Base-by-base conservation (phyloP, 2,113 vertebrate genomes). In the Nothobranchius furzeri region DNA sequence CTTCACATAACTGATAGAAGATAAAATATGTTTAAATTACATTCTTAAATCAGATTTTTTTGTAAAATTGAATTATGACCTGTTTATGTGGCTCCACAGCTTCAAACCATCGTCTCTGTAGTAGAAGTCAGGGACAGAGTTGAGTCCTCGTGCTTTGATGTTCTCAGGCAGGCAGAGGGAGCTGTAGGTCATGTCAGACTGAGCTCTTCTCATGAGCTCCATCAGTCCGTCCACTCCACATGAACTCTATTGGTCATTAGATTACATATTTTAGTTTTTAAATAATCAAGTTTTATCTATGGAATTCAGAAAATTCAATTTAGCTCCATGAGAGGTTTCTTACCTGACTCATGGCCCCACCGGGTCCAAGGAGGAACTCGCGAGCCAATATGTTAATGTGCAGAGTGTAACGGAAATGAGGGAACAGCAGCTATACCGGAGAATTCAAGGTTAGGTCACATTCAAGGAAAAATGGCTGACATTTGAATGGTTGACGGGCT, bases 1-100 rank as follows among this genome's bases (percentile, higher is more conserved):
- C 4, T 57, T 61, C 54, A 94, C 92, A 11, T 91, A 95, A 51
- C 93, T 95, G 75, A 7, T 25, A 6, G 24, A 53, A 46, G 65
- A 40, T 43, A n/a, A 0, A 40, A 14, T 52, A 2, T 9, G 4
- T 58, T 40, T 1, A 0, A 52, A 47, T 14, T 49, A 9, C 9
- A 56, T 24, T 56, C 6, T 0, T 0, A 30, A 3, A 8, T 24
- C 5, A 14, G 0, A 12, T 2, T 12, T 12, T 30, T 13, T 13
- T 24, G 1, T 7, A 2, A 42, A n/a, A 12, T 1, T 0, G 0
- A 17, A 36, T 10, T 2, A 2, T 45, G 37, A 86, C 85, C 67
- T 61, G 40, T 40, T 65, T 42, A 88, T 84, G 56, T 79, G 66
- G 53, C 61, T 52, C 86, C 88, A 89, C 67, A 81, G 42, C 68